phyloP scores from a whole-genome alignment of 2,113 vertebrate genomes.

The Narcine bancroftii region DNA sequence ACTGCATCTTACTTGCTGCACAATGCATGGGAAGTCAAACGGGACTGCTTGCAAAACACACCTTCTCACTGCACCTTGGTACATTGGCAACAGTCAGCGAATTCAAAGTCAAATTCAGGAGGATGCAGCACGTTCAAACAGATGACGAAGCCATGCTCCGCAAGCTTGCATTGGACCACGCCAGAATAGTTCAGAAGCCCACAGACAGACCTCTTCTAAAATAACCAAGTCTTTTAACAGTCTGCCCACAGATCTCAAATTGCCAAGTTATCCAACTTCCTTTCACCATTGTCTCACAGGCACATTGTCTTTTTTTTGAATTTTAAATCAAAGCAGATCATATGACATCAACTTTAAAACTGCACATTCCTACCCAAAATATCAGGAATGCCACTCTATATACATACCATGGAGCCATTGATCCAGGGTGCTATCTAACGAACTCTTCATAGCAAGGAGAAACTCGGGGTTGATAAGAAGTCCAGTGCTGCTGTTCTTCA shows the following conservation, averaged over 20 bases:
- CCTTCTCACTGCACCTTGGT: no score
- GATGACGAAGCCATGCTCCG: no score
- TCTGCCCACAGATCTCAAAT: background rate
- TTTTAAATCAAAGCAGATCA: background rate
- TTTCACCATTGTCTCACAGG: background rate
- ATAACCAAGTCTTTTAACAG: background rate
- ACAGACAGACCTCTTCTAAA: background rate
- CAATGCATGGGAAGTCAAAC: no score
- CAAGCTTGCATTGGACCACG: no score
- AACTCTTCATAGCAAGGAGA: slow-evolving; percentile 85
- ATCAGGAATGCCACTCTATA: background rate
- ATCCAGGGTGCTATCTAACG: slow-evolving; percentile 73
- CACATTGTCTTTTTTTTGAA: background rate
- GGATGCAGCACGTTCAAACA: no score
- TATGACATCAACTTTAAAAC: background rate
- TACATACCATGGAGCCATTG: slow-evolving; percentile 75
- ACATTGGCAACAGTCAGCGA: no score
- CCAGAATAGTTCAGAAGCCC: no score
- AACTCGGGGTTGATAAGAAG: slow-evolving; percentile 86
- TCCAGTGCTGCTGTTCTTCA: slow-evolving; percentile 54
- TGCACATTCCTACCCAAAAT: background rate
- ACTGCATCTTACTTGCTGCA: no score
- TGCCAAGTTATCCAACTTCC: background rate
- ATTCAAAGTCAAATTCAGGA: no score
- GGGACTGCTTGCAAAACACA: no score